Base-by-base conservation (phyloP, 2,113 vertebrate species). In the Pleuronectes platessa region DNA sequence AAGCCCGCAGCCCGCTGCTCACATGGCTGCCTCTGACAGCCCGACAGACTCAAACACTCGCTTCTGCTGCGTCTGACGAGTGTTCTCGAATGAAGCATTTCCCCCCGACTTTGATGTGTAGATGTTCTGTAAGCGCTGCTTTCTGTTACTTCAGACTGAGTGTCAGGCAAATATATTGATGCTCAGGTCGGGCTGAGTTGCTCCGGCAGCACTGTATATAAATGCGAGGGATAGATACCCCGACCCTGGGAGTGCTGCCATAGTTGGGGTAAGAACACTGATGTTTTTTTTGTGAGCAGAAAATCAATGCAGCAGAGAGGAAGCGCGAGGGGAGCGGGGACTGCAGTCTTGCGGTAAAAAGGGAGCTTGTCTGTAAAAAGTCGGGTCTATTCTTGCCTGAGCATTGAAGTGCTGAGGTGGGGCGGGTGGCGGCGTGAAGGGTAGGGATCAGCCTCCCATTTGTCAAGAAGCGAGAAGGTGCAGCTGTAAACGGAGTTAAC, bases 371-470 rank as follows among this genome's bases (percentile, higher is more conserved):
- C 86, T 90, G 90, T 83, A 81, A 86, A 91, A 91, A 93, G 87
- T 90, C 88, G 86, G 76, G 73, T 91, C 89, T 92, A 88, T 91
- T 93, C 92, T 88, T 81, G 81, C 68, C 82, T 47, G 49, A 49
- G 76, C 84, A 86, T 86, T 92, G 88, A 94, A 90, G 86, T 90
- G 88, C 90, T 90, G 90, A 93, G 86, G 86, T 74, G 83, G 63
- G 81, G 71, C 9, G 66, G 76, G 77, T 61, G 68, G 58, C 70
- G 85, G 87, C 55, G 80, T 89, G 79, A 89, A 86, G 88, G 86
- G 84, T 84, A 74, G 67, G 77, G 79, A 91, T 90, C 84, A 86
- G 79, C 70, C 88, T 75, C 80, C 83, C 76, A 76, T 90, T 82
- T 86, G 83, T 90, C 86, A 83, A 70, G 64, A 68, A 86, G 79